Percentiles rank a stretch among this genome's conserved stretches.
These are phyloP conservation scores for Danionella cerebrum DNA, from an alignment of 2,113 vertebrate species.

Conservation along the genomic window DNA sequence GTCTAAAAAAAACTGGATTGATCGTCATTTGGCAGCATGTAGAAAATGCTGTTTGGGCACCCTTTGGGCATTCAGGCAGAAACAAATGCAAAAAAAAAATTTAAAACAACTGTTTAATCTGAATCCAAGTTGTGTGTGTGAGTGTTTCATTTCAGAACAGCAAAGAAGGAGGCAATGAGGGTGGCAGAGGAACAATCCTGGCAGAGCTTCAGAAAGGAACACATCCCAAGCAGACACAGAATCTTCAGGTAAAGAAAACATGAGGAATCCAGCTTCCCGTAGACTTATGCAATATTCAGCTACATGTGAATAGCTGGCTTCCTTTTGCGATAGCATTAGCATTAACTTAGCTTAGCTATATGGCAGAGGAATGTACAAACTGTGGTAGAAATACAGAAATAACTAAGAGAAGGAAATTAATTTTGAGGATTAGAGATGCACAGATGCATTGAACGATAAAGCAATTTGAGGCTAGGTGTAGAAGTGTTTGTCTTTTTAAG, in stretches of 20 bases:
- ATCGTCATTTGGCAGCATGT: background rate
- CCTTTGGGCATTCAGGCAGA: background rate
- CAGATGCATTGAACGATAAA: no score
- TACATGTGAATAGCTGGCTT: background rate
- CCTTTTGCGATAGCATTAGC: background rate
- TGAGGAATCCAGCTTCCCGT: background rate
- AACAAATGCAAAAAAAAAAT: background rate
- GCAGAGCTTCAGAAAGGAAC: background rate
- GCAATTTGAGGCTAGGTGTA: no score
- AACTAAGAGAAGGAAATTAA: no score
- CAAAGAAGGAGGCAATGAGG: background rate
- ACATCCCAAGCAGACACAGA: background rate
- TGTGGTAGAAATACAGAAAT: no score
- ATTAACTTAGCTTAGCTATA: background rate
- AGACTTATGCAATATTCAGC: background rate
- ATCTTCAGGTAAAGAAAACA: conserved; percentile 1
- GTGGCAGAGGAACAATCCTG: background rate
- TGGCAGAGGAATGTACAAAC: background rate
- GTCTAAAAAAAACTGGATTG: background rate
- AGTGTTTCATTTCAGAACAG: background rate
- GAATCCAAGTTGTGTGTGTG: background rate
- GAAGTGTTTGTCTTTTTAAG: no score
- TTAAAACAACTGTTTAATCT: conserved; percentile 6
- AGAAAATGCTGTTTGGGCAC: background rate
- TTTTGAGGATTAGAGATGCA: no score